phyloP scores from a whole-genome alignment of 2,797 vertebrate genomes.

The Acridotheres tristis region DNA sequence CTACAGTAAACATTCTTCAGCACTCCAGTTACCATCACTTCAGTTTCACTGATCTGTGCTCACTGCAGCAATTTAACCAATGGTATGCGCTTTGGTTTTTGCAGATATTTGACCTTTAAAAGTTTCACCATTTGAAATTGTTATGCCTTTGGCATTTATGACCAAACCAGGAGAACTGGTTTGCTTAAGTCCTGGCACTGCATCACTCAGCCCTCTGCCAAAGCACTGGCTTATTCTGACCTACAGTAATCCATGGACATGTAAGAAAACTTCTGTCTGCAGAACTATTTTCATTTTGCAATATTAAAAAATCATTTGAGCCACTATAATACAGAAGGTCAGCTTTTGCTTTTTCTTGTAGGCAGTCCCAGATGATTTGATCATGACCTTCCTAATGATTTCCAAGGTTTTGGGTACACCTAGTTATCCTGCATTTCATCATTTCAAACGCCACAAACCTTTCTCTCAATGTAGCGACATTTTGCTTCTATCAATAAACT shows the following conservation, averaged over 20 bases:
- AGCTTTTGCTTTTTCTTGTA: neutral
- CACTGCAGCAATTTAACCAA: conserved; percentile 16
- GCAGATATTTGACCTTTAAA: conserved; percentile 38
- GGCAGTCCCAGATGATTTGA: neutral
- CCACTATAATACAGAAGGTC: neutral
- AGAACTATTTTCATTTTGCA: neutral
- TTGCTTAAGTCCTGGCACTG: neutral
- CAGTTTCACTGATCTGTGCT: conserved; percentile 17
- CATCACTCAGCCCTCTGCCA: neutral
- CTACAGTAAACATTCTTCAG: neutral
- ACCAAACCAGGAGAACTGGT: neutral
- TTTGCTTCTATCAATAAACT: neutral
- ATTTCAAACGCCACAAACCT: neutral
- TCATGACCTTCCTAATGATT: neutral
- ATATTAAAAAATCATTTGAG: neutral
- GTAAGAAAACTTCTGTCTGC: neutral
- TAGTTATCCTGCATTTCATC: neutral
- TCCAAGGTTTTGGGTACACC: neutral
- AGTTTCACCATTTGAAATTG: neutral
- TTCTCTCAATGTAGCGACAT: neutral
- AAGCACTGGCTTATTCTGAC: neutral
- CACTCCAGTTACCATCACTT: neutral
- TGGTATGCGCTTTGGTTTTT: neutral
- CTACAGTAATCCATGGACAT: neutral
- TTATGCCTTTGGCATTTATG: neutral